Base-by-base conservation (phyloP, 2,888 invertebrate genomes). In the Atrina japonica region DNA sequence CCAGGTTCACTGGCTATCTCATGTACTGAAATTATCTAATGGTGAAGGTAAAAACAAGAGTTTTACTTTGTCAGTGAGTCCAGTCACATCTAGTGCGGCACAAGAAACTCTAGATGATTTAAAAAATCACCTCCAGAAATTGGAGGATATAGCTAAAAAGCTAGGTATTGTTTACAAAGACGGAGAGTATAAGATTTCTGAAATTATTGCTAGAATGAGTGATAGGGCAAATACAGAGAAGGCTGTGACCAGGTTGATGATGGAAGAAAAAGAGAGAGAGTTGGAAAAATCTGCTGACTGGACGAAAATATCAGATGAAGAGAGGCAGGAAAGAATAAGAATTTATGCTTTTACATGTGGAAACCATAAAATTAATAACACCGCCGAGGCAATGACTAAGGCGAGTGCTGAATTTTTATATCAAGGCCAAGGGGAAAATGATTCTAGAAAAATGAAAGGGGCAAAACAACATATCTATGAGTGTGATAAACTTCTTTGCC, bases 11-110 rank as follows among this genome's bases (percentile, higher is more conserved):
- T 59, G 45, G 43, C 40, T 35, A 29, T 18, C 59, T n/a, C 59
- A 59, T 59, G 59, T 41, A 43, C 23, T 59, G 7, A 59, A 59
- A 23, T 41, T 41, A 41, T 59, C n/a, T n/a, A n/a, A n/a, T n/a
- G n/a, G n/a, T n/a, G n/a, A n/a, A n/a, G n/a, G n/a, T 23, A 23
- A 29, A 41, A 58, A 9, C 23, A 59, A 59, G 45, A 40, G 35
- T 43, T 59, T 59, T 43, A 59, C n/a, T n/a, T n/a, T n/a, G n/a
- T n/a, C n/a, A n/a, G n/a, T 61, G 27, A 61, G 49, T 49, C 49
- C 61, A 47, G 61, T 43, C n/a, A 61, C 45, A 25, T 61, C 61
- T 18, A 45, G 61, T 27, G 49, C 45, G 27, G 61, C 61, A 6
- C 27, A 61, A n/a, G 61, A 61, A 16, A 61, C 61, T 25, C 30